A percentile compares a stretch with the other conserved stretches of the same genome.
phyloP scores from a whole-genome alignment of 2,113 vertebrate species.

The Telmatochromis sp. region DNA sequence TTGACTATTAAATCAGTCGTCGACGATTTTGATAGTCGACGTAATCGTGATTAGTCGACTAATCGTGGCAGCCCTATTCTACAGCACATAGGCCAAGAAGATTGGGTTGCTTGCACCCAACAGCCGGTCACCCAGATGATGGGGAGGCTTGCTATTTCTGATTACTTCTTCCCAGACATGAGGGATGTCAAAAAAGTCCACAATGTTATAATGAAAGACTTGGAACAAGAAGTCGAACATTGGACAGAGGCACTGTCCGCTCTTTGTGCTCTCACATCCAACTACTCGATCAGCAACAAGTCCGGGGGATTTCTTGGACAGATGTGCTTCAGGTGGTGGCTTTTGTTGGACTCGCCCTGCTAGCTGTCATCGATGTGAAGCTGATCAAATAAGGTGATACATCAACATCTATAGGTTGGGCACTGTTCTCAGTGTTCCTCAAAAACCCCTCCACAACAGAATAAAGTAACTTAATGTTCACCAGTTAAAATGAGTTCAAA shows the following conservation, averaged over 20 bases:
- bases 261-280: neutral
- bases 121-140: neutral
- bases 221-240: fast-evolving
- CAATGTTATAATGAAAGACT: neutral
- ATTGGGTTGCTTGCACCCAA: too few relatives aligned
- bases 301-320: neutral
- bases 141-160: neutral
- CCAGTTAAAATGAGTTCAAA: fast-evolving
- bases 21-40: too few relatives aligned
- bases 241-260: neutral
- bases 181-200: neutral
- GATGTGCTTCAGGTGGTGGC: neutral
- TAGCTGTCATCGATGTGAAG: neutral
- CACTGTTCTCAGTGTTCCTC: neutral
- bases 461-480: neutral
- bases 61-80: too few relatives aligned
- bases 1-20: too few relatives aligned
- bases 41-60: too few relatives aligned
- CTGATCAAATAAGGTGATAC: neutral
- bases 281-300: neutral
- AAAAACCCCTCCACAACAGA: neutral
- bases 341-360: neutral
- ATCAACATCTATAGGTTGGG: neutral
- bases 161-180: fast-evolving
- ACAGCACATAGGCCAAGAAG: too few relatives aligned